Evolutionary conservation across 2,888 invertebrate species (phyloP).

Genomic region (Tribolium freemani): DNA sequence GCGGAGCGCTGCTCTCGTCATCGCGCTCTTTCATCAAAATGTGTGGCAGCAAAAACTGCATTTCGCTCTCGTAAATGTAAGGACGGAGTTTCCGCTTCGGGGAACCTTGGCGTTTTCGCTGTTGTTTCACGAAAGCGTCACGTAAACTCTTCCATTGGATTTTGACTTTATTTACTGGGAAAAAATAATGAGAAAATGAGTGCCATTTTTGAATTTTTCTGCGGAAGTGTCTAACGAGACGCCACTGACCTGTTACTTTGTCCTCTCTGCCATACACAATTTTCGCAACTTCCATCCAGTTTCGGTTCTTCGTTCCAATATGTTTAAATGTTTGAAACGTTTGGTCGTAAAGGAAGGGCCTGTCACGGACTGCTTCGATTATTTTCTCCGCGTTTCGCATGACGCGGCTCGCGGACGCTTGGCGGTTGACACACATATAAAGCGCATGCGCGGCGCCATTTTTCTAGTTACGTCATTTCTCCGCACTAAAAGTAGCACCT

Average conservation of each 20-base stretch:
- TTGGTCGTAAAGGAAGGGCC: constrained; percentile 8
- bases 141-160: constrained; percentile 25
- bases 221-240: too few relatives aligned
- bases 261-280: neutral
- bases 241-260: constrained; percentile 3
- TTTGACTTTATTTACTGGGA: constrained; percentile 17
- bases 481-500: too few relatives aligned
- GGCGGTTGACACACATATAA: neutral
- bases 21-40: constrained; percentile 10
- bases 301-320: neutral
- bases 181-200: neutral
- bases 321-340: constrained; percentile 3
- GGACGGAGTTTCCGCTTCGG: neutral
- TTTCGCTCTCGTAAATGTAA: constrained; percentile 15
- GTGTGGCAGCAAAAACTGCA: constrained; percentile 18
- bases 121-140: constrained; percentile 22
- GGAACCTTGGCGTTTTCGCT: constrained; percentile 3
- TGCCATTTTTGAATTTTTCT: neutral
- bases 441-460: neutral
- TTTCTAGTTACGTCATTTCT: too few relatives aligned
- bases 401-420: neutral
- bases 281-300: neutral
- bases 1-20: neutral
- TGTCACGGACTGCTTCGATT: neutral
- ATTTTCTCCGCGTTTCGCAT: neutral